Conservation (phyloP, 2,797 vertebrate genomes). For the Micrastur ruficollis region DNA sequence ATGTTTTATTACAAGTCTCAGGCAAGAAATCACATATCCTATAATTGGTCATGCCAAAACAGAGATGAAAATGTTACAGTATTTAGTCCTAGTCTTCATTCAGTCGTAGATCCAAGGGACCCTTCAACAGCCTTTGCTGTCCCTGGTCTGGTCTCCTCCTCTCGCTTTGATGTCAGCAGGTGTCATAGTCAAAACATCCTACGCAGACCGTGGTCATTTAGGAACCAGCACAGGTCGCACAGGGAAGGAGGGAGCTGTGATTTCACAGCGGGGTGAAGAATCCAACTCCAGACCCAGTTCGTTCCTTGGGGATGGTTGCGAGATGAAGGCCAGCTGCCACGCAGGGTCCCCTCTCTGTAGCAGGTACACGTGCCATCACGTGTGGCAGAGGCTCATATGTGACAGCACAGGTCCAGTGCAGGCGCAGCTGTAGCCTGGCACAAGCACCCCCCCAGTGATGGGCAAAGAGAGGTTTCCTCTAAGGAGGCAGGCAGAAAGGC, state of each 20-base stretch:
- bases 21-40: background rate
- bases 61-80: background rate
- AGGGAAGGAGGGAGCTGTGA: background rate
- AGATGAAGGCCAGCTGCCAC: background rate
- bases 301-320: background rate
- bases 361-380: fast-evolving
- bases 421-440: background rate
- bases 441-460: background rate
- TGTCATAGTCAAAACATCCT: background rate
- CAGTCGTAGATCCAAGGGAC: background rate
- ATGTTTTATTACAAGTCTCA: background rate
- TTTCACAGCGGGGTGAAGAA: background rate
- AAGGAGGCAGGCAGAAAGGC: background rate
- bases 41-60: background rate
- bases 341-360: background rate
- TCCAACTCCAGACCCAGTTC: background rate
- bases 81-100: background rate
- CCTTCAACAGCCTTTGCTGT: background rate
- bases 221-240: background rate
- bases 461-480: background rate
- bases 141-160: background rate
- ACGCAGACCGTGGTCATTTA: background rate
- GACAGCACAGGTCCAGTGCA: background rate
- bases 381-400: background rate
- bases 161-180: background rate